These are phyloP conservation scores for Poecilus cupreus DNA, from an alignment of 2,888 invertebrate genomes.

Conservation along the genomic window DNA sequence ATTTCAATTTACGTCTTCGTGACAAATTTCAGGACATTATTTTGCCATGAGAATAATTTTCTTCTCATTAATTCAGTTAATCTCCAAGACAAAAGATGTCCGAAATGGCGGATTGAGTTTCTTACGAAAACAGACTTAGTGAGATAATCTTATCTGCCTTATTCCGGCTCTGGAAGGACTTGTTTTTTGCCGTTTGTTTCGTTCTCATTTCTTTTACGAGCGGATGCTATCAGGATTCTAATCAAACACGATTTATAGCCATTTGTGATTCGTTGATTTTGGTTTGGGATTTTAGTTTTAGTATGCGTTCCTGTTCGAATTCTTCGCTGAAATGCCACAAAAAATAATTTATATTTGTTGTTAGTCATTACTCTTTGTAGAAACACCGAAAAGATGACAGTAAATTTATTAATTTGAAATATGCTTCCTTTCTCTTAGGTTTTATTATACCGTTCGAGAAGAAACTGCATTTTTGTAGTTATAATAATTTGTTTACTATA, in stretches of 20 bases:
- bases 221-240: conserved; percentile 3
- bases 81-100: background rate
- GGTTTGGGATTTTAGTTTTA: conserved; percentile 10
- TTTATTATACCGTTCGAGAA: too few species aligned
- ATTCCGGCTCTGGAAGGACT: conserved; percentile 25
- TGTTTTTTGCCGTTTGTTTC: conserved; percentile 22
- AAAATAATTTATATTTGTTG: background rate
- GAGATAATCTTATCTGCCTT: conserved; percentile 13
- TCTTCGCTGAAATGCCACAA: conserved; percentile 2
- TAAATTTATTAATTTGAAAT: background rate
- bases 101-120: conserved; percentile 4
- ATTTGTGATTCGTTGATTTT: conserved; percentile 29
- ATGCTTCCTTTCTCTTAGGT: background rate
- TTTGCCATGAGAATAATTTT: too few species aligned
- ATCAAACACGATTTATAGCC: conserved; percentile 36
- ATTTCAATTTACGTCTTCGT: too few species aligned
- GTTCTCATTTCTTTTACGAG: conserved; percentile 39
- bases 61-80: background rate
- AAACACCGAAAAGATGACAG: background rate
- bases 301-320: background rate
- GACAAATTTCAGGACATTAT: too few species aligned
- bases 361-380: background rate
- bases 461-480: too few species aligned
- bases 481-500: too few species aligned
- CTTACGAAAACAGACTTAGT: conserved; percentile 5